Evolutionary conservation across 2,113 vertebrate species (phyloP).

Genomic region (Sarotherodon lohbergeri): DNA sequence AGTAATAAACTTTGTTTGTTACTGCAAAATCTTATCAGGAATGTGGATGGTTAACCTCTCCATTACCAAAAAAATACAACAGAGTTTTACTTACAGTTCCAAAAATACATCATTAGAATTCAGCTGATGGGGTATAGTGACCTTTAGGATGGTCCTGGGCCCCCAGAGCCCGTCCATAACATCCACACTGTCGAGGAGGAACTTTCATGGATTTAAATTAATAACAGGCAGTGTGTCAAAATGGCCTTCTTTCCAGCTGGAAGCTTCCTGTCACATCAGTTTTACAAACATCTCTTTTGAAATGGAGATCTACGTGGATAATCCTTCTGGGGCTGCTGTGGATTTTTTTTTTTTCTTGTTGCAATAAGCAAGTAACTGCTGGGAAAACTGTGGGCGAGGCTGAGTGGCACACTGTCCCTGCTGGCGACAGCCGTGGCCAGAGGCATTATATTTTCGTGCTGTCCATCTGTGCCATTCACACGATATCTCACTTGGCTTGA

Average conservation of each 20-base stretch:
- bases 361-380: neutral
- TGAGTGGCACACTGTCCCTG: neutral
- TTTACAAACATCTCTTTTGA: neutral
- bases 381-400: neutral
- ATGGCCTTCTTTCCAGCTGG: fast-evolving
- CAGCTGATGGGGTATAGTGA: neutral
- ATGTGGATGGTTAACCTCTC: neutral
- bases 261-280: neutral
- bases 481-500: neutral
- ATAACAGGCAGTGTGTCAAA: neutral
- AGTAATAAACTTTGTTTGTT: neutral
- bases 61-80: neutral
- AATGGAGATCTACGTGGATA: neutral
- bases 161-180: neutral
- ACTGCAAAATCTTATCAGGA: fast-evolving
- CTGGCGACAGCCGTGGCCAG: neutral
- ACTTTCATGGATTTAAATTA: neutral
- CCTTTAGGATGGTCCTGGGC: neutral
- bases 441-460: neutral
- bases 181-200: neutral
- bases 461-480: neutral
- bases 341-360: neutral
- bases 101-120: neutral
- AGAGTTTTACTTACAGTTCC: neutral
- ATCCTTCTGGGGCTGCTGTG: neutral